A percentile compares a stretch with the other conserved stretches of the same genome.
phyloP scores from a whole-genome alignment of 1,140 invertebrate species.

The Caenorhabditis remanei region DNA sequence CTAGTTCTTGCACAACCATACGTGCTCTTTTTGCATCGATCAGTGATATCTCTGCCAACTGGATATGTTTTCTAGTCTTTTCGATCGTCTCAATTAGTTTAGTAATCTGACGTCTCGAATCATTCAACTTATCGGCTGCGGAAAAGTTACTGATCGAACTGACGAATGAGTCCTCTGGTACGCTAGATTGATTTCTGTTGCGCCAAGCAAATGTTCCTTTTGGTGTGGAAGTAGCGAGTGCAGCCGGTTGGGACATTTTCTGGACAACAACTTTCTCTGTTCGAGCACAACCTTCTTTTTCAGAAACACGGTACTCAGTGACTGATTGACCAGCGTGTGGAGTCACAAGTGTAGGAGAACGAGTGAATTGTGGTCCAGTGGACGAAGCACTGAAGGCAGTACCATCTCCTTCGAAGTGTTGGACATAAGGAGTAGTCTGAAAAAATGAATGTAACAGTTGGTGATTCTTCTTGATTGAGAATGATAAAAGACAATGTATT shows the following conservation, averaged over 20 bases:
- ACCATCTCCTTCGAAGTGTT: slow-evolving; percentile 5
- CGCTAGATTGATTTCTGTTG: neutral
- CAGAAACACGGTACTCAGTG: slow-evolving; percentile 30
- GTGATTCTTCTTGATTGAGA: neutral
- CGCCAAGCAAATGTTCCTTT: slow-evolving; percentile 38
- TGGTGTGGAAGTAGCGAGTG: slow-evolving; percentile 29
- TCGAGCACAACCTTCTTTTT: slow-evolving; percentile 36
- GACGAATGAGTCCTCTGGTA: slow-evolving; percentile 9
- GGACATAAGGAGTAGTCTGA: slow-evolving; percentile 20
- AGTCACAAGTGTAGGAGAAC: slow-evolving; percentile 26
- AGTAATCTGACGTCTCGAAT: slow-evolving; percentile 23
- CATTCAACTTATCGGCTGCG: slow-evolving; percentile 26
- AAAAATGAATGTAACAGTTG: neutral
- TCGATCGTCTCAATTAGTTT: slow-evolving; percentile 32
- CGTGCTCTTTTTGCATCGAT: slow-evolving; percentile 26
- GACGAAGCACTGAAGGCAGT: slow-evolving; percentile 16
- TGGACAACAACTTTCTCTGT: slow-evolving; percentile 28
- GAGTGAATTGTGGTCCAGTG: slow-evolving; percentile 7
- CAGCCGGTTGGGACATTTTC: slow-evolving; percentile 22
- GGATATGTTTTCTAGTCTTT: slow-evolving; percentile 27
- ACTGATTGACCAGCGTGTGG: slow-evolving; percentile 43
- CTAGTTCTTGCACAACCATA: slow-evolving; percentile 32
- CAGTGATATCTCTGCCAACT: slow-evolving; percentile 7
- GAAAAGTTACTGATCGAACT: slow-evolving; percentile 44
- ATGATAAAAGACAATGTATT: neutral